Conservation (phyloP, 2,888 invertebrate species). For the Athetis lepigone region DNA sequence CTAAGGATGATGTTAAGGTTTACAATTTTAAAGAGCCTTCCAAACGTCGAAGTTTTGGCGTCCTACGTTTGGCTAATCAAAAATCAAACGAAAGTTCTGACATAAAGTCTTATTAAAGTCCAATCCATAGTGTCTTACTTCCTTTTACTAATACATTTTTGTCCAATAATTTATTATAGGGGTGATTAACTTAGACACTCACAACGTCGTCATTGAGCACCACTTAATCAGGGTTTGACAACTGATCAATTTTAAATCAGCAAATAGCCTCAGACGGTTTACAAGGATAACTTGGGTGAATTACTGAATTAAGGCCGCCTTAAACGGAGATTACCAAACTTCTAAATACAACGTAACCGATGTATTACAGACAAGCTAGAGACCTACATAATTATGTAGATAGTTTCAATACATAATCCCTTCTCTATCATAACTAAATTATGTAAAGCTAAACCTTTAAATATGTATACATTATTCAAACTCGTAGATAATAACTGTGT, state of each 20-base stretch:
- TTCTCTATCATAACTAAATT: conserved; percentile 34
- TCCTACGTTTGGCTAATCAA: too few relatives aligned
- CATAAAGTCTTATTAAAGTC: too few relatives aligned
- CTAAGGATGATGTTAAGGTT: too few relatives aligned
- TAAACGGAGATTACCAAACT: conserved; percentile 32
- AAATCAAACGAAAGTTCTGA: too few relatives aligned
- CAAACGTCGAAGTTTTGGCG: too few relatives aligned
- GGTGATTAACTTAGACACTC: too few relatives aligned
- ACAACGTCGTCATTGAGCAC: too few relatives aligned
- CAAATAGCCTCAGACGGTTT: conserved; percentile 1
- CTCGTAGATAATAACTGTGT: conserved; percentile 55
- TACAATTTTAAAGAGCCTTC: too few relatives aligned
- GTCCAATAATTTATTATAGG: too few relatives aligned
- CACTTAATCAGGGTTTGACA: too few relatives aligned
- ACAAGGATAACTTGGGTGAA: conserved; percentile 11
- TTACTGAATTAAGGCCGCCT: conserved; percentile 41
- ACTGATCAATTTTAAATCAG: background rate
- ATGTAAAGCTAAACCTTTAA: conserved; percentile 49
- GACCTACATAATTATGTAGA: conserved; percentile 34
- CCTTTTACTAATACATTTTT: too few relatives aligned
- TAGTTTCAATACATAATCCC: conserved; percentile 39
- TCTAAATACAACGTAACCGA: conserved; percentile 24
- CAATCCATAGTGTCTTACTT: too few relatives aligned
- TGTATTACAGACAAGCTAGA: conserved; percentile 22
- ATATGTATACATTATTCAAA: conserved; percentile 58